Percentiles rank a stretch among this genome's conserved stretches.
Evolutionary conservation across 2,113 vertebrate species (phyloP).

Genomic region (Microcebus griseorufus): DNA sequence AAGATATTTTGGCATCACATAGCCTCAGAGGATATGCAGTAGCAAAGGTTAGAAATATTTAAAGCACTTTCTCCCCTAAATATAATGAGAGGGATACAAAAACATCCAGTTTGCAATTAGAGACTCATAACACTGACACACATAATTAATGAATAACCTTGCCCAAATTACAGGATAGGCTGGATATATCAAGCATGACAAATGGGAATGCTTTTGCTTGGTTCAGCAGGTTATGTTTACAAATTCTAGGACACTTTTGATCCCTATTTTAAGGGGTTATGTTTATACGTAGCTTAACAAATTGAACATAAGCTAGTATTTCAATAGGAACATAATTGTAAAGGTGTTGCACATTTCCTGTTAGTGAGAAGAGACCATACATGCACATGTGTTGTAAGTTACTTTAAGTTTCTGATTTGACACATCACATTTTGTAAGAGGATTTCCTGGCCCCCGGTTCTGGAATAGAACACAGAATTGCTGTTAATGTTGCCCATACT

Average conservation of each 20-base stretch:
- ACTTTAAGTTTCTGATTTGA: background rate
- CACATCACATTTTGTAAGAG: background rate
- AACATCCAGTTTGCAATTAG: conserved; percentile 51
- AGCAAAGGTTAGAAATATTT: conserved; percentile 65
- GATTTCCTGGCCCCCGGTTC: background rate
- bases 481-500: background rate
- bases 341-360: background rate
- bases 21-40: conserved; percentile 43
- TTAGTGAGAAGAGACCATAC: background rate
- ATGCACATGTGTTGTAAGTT: background rate
- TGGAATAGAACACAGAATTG: background rate
- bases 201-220: conserved; percentile 51
- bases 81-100: conserved; percentile 42
- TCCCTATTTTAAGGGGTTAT: background rate
- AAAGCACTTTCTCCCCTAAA: conserved; percentile 25
- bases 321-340: background rate
- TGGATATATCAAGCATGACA: conserved; percentile 35
- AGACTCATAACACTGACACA: conserved; percentile 58
- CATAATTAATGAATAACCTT: conserved; percentile 61
- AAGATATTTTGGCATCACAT: conserved; percentile 36
- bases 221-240: conserved; percentile 51
- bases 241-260: conserved; percentile 27
- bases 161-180: conserved; percentile 24
- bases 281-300: conserved; percentile 37
- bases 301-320: conserved; percentile 30